A percentile compares a stretch with the other conserved stretches of the same genome.
These are phyloP conservation scores for Chrysaora quinquecirrha DNA, from an alignment of 30 jellyfish, hydroid and myxozoan species.

Conservation along the genomic window DNA sequence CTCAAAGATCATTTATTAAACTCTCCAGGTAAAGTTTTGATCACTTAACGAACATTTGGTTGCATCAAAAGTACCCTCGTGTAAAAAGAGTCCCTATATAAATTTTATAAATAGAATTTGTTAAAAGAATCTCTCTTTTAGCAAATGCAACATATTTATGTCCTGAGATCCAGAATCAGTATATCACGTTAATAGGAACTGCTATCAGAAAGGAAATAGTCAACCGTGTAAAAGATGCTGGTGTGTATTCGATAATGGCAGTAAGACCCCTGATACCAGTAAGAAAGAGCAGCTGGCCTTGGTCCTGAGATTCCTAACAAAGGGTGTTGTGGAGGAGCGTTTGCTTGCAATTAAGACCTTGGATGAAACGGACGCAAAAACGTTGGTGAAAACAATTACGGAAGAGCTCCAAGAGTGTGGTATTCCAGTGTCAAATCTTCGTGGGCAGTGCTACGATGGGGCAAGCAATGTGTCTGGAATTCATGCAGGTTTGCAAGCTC, in stretches of 20 bases:
- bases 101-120: too few relatives aligned
- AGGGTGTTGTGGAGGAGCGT: conserved; percentile 33
- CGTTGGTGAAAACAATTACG: conserved; percentile 14
- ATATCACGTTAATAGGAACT: conserved; percentile 29
- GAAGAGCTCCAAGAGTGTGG: conserved; percentile 22
- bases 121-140: too few relatives aligned
- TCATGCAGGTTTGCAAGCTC: conserved; percentile 42
- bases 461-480: conserved; percentile 48
- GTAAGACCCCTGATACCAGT: conserved; percentile 56
- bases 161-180: conserved; percentile 48
- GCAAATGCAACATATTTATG: conserved; percentile 17
- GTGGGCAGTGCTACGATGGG: conserved; percentile 48
- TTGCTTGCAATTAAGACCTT: conserved; percentile 22
- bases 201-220: conserved; percentile 42
- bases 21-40: not conserved
- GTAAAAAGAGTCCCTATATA: too few relatives aligned
- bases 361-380: conserved; percentile 22
- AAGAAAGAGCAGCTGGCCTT: conserved; percentile 34
- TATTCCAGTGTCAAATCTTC: conserved; percentile 13
- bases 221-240: conserved; percentile 29
- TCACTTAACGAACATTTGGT: too few relatives aligned
- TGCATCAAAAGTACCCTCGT: too few relatives aligned
- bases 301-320: conserved; percentile 18
- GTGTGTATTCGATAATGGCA: conserved; percentile 37
- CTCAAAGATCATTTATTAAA: conserved; percentile 8